Evolutionary conservation across 2,113 vertebrate genomes (phyloP), one percentile per base, ranked within the genome.

Genomic region (Passer domesticus): DNA sequence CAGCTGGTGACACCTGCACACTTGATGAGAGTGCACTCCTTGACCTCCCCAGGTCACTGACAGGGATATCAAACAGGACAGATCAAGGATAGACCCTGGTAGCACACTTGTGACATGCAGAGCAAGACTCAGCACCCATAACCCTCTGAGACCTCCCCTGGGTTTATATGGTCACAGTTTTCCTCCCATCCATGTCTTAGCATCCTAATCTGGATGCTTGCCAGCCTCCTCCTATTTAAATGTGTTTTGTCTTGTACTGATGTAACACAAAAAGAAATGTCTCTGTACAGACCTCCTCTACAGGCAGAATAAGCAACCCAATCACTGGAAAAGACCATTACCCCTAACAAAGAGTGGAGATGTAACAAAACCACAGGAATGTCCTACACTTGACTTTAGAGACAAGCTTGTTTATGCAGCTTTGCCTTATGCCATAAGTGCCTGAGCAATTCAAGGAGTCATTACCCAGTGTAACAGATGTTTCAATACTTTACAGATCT

Each of bases 401-500:
- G 50, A 72, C 27, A 62, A 87, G 46, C 41, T 44, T 46, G 25
- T 52, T 79, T 67, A 80, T 9, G 25, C 41, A 87, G 43, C 58
- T 44, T 7, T 90, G 69, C 62, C 15, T 58, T 46, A 27, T 37
- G 47, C 66, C 24, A 0, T 66, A 79, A 87, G 62, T 82, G 68
- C 80, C 68, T 39, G 33, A 75, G 73, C 33, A 76, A 60, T 80
- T 62, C 47, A 64, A 80, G 72, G 46, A 58, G n/a, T 41, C 86
- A 84, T 70, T 87, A 73, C 43, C 50, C 8, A 79, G 50, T 6
- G 10, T 83, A 94, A 73, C 55, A 88, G 49, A 87, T 83, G 66
- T 88, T 94, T 85, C 85, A 94, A 90, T 73, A 79, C 58, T 77
- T 86, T 77, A 58, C 72, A 85, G 67, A 64, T 46, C 72, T 90